phyloP scores from a whole-genome alignment of 2,888 invertebrate genomes.

The Tetragonisca angustula region DNA sequence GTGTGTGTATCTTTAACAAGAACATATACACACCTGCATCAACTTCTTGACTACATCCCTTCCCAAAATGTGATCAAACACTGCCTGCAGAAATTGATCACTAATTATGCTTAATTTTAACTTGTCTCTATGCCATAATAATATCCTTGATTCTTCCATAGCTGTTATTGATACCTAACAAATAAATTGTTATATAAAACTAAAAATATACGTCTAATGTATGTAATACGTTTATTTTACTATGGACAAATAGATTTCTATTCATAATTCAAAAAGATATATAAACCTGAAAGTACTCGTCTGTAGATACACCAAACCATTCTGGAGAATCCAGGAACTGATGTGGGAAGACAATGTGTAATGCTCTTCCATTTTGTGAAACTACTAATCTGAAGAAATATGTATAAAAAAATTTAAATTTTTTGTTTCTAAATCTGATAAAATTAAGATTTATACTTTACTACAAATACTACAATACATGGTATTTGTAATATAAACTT shows the following conservation, averaged over 20 bases:
- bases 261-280: not conserved
- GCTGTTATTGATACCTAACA: constrained; percentile 93
- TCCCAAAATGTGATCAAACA: constrained; percentile 94
- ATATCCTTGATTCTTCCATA: constrained; percentile 92
- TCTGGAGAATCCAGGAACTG: constrained; percentile 95
- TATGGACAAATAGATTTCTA: not conserved
- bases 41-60: constrained; percentile 94
- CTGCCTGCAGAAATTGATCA: constrained; percentile 92
- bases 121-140: constrained; percentile 94
- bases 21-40: constrained; percentile 89
- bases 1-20: no score
- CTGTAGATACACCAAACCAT: constrained; percentile 95
- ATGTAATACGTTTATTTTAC: not conserved
- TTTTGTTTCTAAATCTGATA: not conserved
- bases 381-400: constrained; percentile 89
- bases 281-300: constrained; percentile 92
- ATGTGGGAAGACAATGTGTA: constrained; percentile 94
- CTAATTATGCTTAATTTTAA: constrained; percentile 93
- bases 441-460: not conserved
- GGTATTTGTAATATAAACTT: constrained; percentile 83
- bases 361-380: constrained; percentile 92
- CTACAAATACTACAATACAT: not conserved
- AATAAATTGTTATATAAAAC: constrained; percentile 40
- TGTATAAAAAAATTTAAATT: not conserved
- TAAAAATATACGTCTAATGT: not conserved